Percentiles rank a stretch among this genome's conserved stretches.
Evolutionary conservation across 2,113 vertebrate genomes (phyloP).

Genomic region (Nothoprocta pentlandii): DNA sequence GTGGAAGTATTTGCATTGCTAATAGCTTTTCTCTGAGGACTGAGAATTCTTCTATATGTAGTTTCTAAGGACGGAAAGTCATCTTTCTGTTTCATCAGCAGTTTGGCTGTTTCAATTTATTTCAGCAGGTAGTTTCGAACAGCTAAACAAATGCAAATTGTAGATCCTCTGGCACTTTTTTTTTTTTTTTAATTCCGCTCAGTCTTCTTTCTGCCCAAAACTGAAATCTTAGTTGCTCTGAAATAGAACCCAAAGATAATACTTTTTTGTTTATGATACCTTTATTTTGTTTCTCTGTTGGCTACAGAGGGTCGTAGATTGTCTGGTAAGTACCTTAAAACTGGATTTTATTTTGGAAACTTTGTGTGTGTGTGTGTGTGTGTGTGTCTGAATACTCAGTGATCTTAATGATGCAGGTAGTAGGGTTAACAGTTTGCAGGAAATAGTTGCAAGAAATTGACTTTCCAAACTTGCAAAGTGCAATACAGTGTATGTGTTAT

Average conservation of each 20-base stretch:
- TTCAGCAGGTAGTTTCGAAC: background rate
- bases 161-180: background rate
- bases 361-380: background rate
- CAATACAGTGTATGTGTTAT: background rate
- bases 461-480: background rate
- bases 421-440: background rate
- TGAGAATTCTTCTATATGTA: background rate
- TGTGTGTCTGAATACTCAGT: background rate
- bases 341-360: background rate
- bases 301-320: conserved; percentile 68
- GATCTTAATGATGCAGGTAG: background rate
- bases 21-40: background rate
- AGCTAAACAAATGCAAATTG: background rate
- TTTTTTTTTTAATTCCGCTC: background rate
- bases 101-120: background rate
- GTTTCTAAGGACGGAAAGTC: background rate
- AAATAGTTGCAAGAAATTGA: background rate
- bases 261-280: conserved; percentile 29
- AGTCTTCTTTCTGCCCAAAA: background rate
- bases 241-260: background rate
- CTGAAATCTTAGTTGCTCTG: conserved; percentile 5
- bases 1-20: background rate
- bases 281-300: conserved; percentile 66
- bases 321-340: conserved; percentile 45
- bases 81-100: background rate